Percentiles rank a stretch among this genome's conserved stretches.
Conservation (phyloP, 2,888 invertebrate genomes). For the Pachliopta kotzebuea region DNA sequence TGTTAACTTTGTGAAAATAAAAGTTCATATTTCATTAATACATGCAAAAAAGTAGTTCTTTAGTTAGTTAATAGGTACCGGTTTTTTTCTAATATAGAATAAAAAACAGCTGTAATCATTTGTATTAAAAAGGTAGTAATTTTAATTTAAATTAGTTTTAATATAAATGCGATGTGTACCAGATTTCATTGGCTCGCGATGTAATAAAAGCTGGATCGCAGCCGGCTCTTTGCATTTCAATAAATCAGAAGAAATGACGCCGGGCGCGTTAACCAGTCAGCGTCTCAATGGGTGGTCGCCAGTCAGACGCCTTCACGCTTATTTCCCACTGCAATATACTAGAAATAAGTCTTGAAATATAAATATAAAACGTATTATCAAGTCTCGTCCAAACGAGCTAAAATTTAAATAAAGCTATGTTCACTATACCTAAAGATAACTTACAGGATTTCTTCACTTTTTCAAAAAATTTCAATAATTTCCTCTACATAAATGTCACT, state of each 20-base stretch:
- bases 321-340: slow-evolving; percentile 63
- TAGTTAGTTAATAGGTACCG: too few species aligned
- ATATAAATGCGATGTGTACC: slow-evolving; percentile 1
- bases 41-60: too few species aligned
- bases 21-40: too few species aligned
- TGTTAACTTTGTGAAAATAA: too few species aligned
- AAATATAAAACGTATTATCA: slow-evolving; percentile 40
- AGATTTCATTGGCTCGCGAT: slow-evolving; percentile 42
- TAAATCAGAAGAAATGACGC: slow-evolving; percentile 78
- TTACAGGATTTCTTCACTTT: not conserved
- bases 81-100: too few species aligned
- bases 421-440: not conserved
- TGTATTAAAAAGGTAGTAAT: slow-evolving; percentile 1
- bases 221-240: slow-evolving; percentile 62
- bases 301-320: slow-evolving; percentile 64
- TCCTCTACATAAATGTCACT: not conserved
- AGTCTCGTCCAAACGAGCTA: not conserved
- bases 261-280: slow-evolving; percentile 71
- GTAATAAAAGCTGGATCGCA: slow-evolving; percentile 43
- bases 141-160: not conserved
- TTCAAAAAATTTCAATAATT: not conserved
- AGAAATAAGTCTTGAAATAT: slow-evolving; percentile 59
- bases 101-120: not conserved
- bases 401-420: not conserved
- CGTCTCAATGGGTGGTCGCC: slow-evolving; percentile 74